Evolutionary conservation across 2,888 invertebrate species (phyloP).

Genomic region (Cataglyphis livida): DNA sequence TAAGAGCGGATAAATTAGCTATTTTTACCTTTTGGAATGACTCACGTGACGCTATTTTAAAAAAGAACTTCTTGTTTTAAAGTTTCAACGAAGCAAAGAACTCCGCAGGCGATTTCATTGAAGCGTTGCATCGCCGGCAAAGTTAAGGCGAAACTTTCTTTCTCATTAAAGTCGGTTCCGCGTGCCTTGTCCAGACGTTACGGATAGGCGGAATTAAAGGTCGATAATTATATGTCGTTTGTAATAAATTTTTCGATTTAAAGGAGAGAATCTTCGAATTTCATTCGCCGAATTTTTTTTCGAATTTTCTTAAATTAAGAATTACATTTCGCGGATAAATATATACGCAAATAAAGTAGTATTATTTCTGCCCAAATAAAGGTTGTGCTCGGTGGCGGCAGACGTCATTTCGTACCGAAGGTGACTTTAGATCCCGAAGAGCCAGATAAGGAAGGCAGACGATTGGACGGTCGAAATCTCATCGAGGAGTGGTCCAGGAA

Average conservation of each 20-base stretch:
- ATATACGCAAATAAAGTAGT: background rate
- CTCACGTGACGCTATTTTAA: constrained; percentile 18
- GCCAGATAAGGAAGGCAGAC: constrained; percentile 90
- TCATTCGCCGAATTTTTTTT: background rate
- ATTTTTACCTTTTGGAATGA: constrained; percentile 1
- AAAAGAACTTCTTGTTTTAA: constrained; percentile 13
- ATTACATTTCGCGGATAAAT: background rate
- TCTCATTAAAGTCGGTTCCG: constrained; percentile 65
- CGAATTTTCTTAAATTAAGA: background rate
- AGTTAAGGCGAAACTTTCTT: constrained; percentile 64
- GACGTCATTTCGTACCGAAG: constrained; percentile 91
- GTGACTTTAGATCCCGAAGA: constrained; percentile 90
- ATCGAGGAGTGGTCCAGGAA: constrained; percentile 93
- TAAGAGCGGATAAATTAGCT: constrained; percentile 24
- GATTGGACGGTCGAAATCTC: constrained; percentile 92
- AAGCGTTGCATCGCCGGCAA: constrained; percentile 23
- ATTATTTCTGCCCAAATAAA: constrained; percentile 80
- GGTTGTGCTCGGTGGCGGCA: constrained; percentile 93
- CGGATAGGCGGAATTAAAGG: constrained; percentile 55
- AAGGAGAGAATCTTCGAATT: constrained; percentile 17
- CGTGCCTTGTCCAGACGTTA: constrained; percentile 46
- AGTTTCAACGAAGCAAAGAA: constrained; percentile 32
- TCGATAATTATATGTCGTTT: constrained; percentile 36
- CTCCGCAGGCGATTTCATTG: constrained; percentile 29
- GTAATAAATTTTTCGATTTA: constrained; percentile 49